These are phyloP conservation scores for Heterotis niloticus DNA, from an alignment of 2,113 vertebrate species.

Conservation along the genomic window DNA sequence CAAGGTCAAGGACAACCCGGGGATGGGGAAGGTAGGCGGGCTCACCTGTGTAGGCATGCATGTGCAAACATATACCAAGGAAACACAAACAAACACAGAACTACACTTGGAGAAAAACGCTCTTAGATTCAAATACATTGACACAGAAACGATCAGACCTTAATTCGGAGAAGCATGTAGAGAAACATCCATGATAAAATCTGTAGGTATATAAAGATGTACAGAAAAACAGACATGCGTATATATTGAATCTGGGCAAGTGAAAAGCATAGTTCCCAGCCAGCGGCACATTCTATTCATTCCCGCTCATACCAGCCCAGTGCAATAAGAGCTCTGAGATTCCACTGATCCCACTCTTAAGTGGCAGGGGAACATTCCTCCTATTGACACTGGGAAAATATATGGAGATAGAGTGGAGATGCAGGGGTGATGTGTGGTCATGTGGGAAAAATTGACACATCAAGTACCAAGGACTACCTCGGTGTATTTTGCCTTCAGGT, in stretches of 20 bases:
- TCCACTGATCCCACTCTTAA: conserved; percentile 48
- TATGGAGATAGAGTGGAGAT: conserved; percentile 27
- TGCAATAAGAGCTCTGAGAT: too few species aligned
- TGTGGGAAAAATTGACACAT: neutral
- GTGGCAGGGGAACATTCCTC: conserved; percentile 40
- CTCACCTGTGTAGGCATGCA: neutral
- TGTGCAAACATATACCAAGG: neutral
- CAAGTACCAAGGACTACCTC: neutral
- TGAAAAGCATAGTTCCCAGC: too few species aligned
- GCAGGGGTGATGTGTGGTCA: neutral
- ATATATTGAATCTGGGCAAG: neutral
- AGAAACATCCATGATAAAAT: conserved; percentile 3
- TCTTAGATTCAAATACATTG: too few species aligned
- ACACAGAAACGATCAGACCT: too few species aligned
- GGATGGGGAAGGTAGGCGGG: conserved; percentile 87
- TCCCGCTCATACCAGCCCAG: too few species aligned
- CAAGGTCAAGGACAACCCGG: conserved; percentile 96
- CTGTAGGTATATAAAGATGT: neutral
- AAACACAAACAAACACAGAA: neutral
- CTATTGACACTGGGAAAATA: conserved; percentile 23
- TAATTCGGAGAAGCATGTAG: neutral
- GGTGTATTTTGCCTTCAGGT: neutral
- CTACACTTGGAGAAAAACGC: neutral
- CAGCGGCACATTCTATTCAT: too few species aligned
- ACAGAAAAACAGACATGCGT: conserved; percentile 21